phyloP scores from a whole-genome alignment of 2,797 vertebrate genomes.

The Etheostoma perlongum region DNA sequence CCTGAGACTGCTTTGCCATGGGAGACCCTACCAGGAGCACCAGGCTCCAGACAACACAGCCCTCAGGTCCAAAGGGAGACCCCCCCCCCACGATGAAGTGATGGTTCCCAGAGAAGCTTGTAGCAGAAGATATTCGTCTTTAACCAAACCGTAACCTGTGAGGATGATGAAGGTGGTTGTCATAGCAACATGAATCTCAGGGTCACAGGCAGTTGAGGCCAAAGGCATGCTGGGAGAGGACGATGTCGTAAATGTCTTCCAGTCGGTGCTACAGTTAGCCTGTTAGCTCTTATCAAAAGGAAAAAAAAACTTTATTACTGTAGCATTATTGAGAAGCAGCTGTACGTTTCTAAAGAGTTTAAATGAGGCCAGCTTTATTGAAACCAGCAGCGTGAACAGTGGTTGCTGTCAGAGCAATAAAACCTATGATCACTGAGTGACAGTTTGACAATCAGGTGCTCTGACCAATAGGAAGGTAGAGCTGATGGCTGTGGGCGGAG shows the following conservation, averaged over 20 bases:
- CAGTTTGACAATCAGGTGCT: constrained; percentile 56
- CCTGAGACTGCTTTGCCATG: no score
- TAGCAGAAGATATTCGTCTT: no score
- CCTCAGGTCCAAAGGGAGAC: no score
- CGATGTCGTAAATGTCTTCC: constrained; percentile 58
- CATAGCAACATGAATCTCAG: constrained; percentile 65
- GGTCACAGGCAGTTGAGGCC: constrained; percentile 52
- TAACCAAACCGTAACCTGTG: neutral
- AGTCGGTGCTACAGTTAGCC: constrained; percentile 39
- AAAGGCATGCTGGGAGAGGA: constrained; percentile 49
- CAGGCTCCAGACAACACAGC: no score
- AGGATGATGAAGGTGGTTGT: constrained; percentile 34
- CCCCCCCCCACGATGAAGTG: no score
- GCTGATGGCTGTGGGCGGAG: constrained; percentile 29
- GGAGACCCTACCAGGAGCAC: no score
- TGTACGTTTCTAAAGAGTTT: constrained; percentile 33
- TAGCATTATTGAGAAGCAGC: constrained; percentile 31
- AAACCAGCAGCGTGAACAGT: constrained; percentile 55
- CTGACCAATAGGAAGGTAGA: constrained; percentile 34
- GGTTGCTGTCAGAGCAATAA: constrained; percentile 67
- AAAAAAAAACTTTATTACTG: neutral
- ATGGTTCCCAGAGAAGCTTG: no score
- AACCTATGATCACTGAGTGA: constrained; percentile 34
- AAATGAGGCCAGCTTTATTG: constrained; percentile 50
- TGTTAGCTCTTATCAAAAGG: constrained; percentile 42